Evolutionary conservation across 2,888 invertebrate genomes (phyloP).

Genomic region (Rhopalosiphum nymphaeae): DNA sequence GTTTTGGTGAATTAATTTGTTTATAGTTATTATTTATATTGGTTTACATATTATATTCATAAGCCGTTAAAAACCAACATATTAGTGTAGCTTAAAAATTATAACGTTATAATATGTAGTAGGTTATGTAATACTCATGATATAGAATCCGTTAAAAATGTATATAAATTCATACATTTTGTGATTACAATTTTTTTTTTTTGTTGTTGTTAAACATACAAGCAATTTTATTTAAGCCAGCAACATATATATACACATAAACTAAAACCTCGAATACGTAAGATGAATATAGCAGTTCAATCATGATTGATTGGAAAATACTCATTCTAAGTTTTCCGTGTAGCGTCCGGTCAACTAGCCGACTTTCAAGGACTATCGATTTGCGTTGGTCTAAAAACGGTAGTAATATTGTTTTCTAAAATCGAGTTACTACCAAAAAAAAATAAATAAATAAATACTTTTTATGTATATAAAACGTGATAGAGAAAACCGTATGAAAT

Average conservation of each 20-base stretch:
- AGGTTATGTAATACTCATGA: too few species aligned
- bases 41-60: not conserved
- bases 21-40: not conserved
- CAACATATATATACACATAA: not conserved
- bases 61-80: not conserved
- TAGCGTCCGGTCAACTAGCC: not conserved
- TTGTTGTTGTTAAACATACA: not conserved
- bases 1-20: not conserved
- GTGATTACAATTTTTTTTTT: not conserved
- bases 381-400: slow-evolving; percentile 8
- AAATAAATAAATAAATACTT: not conserved
- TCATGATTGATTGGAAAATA: slow-evolving; percentile 39
- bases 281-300: not conserved
- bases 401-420: slow-evolving; percentile 30
- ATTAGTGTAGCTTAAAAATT: not conserved
- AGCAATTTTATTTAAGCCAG: not conserved
- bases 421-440: not conserved
- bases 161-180: not conserved
- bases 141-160: not conserved
- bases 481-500: not conserved
- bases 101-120: not conserved
- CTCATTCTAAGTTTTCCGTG: slow-evolving; percentile 16
- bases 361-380: slow-evolving; percentile 41
- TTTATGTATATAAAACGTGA: not conserved
- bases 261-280: not conserved